A percentile compares a stretch with the other conserved stretches of the same genome.
Evolutionary conservation across 2,888 invertebrate species (phyloP).

Genomic region (Polymixis lichenea): DNA sequence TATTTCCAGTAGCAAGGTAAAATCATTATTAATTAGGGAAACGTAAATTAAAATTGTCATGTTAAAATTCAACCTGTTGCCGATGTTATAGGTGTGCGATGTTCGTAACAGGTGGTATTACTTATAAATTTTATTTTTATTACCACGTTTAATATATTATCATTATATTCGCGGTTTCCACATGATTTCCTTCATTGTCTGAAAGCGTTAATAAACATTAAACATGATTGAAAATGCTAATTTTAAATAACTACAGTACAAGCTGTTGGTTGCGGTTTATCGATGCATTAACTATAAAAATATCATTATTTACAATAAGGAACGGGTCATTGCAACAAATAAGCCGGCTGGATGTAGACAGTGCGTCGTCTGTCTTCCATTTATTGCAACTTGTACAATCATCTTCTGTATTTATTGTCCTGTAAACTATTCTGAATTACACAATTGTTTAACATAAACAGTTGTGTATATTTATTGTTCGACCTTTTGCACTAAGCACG

Average conservation of each 20-base stretch:
- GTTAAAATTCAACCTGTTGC: constrained; percentile 3
- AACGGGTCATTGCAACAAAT: constrained; percentile 70
- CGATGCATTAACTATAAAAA: constrained; percentile 30
- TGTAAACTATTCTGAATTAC: constrained; percentile 35
- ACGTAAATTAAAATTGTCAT: background rate
- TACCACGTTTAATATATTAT: too few species aligned
- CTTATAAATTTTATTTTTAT: too few species aligned
- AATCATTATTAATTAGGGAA: background rate
- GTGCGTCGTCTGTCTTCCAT: constrained; percentile 73
- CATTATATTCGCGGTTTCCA: constrained; percentile 26
- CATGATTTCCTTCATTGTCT: constrained; percentile 18
- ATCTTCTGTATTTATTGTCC: constrained; percentile 45
- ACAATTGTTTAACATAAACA: constrained; percentile 14
- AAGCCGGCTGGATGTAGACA: constrained; percentile 74
- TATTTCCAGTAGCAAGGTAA: background rate
- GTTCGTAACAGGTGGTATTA: constrained; percentile 28
- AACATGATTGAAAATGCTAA: constrained; percentile 29
- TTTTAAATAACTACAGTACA: constrained; percentile 26
- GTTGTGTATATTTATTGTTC: constrained; percentile 7
- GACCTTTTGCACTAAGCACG: constrained; percentile 6
- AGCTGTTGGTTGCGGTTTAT: constrained; percentile 43
- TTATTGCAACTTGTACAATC: constrained; percentile 55
- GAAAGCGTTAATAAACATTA: constrained; percentile 28
- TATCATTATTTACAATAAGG: constrained; percentile 58
- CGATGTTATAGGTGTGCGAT: background rate